Base-by-base conservation (phyloP, 2,113 vertebrate species). In the Oenanthe melanoleuca region DNA sequence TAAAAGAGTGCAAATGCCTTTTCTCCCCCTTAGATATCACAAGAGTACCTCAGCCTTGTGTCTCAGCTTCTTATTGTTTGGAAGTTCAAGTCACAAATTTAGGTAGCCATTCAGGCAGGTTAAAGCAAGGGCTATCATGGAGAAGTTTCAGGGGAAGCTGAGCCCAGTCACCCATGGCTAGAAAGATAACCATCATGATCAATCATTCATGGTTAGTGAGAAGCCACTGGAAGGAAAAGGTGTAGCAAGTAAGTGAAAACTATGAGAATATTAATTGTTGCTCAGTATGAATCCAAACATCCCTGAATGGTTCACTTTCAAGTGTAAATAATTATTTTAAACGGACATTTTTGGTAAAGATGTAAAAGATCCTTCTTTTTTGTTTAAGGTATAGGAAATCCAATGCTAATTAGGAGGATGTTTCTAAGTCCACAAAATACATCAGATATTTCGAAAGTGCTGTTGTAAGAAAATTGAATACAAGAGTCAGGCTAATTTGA, bases 391-490 rank as follows among this genome's bases (percentile, higher is more conserved):
- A 91, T 49, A 80, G 70, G 88, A 97, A 96, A 94, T 75, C 57
- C 82, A 52, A 86, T 50, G 45, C 47, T 93, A 96, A 95, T 74
- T 55, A 94, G 90, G 57, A 79, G 67, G 61, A 88, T 85, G 84
- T 93, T 97, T 94, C 81, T 74, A 95, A 75, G 89, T 92, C 85
- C 84, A 93, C 66, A 93, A 94, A 97, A 95, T 85, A 94, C 7
- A 24, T 56, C 91, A 61, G 95, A 89, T 53, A 42, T 86, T 42
- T 93, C 23, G 21, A 89, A 93, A 97, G 95, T 88, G 94, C 72
- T 95, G 61, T 86, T 95, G 38, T 47, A 97, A 97, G 95, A 97
- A 97, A 97, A 95, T 15, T 88, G 93, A 97, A 95, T 87, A 71
- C 42, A 9, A 92, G 72, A 93, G 82, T 94, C 90, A 96, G 83